These are phyloP conservation scores for Hoplodrina ambigua DNA, from an alignment of 2,888 invertebrate species.

Conservation along the genomic window DNA sequence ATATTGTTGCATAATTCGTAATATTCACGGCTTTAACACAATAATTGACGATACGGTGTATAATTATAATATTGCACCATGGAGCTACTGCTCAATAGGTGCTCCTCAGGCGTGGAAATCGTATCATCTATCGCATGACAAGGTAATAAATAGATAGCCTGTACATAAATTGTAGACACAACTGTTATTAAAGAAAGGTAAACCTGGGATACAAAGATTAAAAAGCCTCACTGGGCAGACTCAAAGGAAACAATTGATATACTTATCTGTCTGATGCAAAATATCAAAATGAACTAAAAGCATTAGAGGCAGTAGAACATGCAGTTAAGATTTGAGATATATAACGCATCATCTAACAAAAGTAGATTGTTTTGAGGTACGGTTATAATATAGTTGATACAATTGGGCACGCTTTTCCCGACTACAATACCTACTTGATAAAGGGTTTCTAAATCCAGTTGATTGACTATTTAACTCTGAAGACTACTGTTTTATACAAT, in stretches of 20 bases:
- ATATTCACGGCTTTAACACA: conserved; percentile 53
- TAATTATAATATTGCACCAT: conserved; percentile 57
- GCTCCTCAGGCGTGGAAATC: conserved; percentile 33
- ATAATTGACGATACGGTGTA: conserved; percentile 49
- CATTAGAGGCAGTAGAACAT: too few species aligned
- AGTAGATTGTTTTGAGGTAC: too few species aligned
- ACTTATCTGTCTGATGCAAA: background rate
- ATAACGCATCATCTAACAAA: too few species aligned
- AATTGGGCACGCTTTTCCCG: background rate
- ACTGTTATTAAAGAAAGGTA: background rate
- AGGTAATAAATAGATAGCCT: background rate
- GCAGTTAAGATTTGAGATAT: too few species aligned
- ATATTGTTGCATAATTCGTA: conserved; percentile 46
- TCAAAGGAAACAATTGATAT: too few species aligned
- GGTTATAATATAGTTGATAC: too few species aligned
- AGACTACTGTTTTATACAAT: background rate
- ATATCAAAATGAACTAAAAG: too few species aligned
- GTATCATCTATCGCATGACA: conserved; percentile 19
- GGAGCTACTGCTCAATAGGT: conserved; percentile 27
- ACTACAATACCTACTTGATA: background rate
- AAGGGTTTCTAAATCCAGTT: background rate
- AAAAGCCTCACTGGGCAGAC: too few species aligned
- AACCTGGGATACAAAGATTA: background rate
- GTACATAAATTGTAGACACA: too few species aligned
- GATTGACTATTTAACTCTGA: background rate